Conservation (phyloP, 2,888 invertebrate genomes). For the Himalopsyche anomala region DNA sequence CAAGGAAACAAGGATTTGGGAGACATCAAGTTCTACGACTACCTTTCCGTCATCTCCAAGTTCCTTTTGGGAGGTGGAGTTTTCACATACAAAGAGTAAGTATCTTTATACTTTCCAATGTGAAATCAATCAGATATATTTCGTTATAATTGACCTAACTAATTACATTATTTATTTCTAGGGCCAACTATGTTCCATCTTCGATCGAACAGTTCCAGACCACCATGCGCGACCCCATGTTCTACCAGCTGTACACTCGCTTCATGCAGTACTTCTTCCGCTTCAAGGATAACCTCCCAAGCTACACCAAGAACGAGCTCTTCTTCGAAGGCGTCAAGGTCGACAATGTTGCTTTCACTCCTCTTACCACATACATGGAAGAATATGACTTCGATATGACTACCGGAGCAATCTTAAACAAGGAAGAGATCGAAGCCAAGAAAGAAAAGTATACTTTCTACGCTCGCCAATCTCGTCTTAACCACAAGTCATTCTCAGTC, state of each 20-base stretch:
- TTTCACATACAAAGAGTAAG: not conserved
- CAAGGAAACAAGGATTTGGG: constrained; percentile 77
- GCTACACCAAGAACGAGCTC: constrained; percentile 78
- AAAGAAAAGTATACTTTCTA: constrained; percentile 73
- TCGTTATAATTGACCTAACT: too few relatives aligned
- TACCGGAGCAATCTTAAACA: constrained; percentile 73
- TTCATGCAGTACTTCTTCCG: constrained; percentile 77
- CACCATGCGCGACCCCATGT: constrained; percentile 83
- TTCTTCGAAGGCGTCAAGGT: constrained; percentile 79
- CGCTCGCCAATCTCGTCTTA: constrained; percentile 82
- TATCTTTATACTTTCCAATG: not conserved
- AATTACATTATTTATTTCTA: constrained; percentile 67
- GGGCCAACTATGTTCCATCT: constrained; percentile 75
- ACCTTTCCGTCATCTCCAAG: constrained; percentile 76
- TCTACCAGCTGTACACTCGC: constrained; percentile 82
- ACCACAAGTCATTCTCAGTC: constrained; percentile 82
- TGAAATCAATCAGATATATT: too few relatives aligned
- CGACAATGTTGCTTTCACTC: constrained; percentile 78
- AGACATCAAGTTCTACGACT: constrained; percentile 71
- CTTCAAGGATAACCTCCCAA: constrained; percentile 78
- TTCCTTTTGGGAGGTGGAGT: constrained; percentile 70
- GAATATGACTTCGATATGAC: constrained; percentile 80
- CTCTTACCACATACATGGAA: constrained; percentile 82
- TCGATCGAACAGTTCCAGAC: constrained; percentile 81
- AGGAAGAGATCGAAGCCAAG: constrained; percentile 70